Conservation (phyloP, 2,113 vertebrate genomes). For the Galemys pyrenaicus region DNA sequence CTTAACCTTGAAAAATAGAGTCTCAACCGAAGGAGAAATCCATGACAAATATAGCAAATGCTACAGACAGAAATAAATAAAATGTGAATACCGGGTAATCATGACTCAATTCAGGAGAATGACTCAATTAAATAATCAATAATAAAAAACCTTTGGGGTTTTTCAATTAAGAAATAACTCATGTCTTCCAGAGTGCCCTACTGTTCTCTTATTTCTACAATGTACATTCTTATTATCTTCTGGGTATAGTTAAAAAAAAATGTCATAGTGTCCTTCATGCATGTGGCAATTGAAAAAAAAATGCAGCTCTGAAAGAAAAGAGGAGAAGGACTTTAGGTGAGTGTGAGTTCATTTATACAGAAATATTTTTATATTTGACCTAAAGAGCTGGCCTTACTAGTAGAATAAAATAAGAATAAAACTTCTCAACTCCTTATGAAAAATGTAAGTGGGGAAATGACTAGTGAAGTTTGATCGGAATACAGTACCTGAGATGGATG, state of each 20-base stretch:
- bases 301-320: background rate
- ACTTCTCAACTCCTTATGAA: background rate
- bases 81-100: background rate
- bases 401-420: conserved; percentile 37
- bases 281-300: background rate
- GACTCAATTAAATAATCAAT: background rate
- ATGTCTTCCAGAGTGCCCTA: background rate
- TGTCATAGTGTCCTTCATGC: background rate
- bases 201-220: background rate
- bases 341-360: background rate
- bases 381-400: background rate
- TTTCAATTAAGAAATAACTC: background rate
- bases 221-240: background rate
- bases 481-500: background rate
- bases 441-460: background rate
- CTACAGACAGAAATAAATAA: background rate
- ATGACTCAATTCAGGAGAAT: background rate
- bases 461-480: background rate
- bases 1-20: background rate
- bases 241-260: background rate
- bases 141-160: background rate
- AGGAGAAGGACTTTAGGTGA: background rate
- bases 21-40: background rate
- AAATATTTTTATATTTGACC: conserved; percentile 60
- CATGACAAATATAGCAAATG: background rate